These are phyloP conservation scores for Leptopilina syphax DNA, from an alignment of 2,888 invertebrate species.

Conservation along the genomic window DNA sequence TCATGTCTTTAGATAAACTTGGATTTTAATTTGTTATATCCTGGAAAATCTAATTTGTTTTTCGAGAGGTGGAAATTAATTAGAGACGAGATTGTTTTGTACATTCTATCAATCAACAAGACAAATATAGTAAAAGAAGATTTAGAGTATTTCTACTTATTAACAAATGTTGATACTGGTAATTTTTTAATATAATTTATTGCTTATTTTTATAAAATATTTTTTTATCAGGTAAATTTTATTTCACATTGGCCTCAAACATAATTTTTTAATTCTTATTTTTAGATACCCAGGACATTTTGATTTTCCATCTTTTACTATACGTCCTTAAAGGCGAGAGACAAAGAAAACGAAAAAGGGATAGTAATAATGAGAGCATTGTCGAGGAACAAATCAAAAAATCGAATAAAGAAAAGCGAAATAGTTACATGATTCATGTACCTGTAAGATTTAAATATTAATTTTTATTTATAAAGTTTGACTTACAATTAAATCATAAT, in stretches of 20 bases:
- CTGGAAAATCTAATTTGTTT: neutral
- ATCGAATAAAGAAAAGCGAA: too few species aligned
- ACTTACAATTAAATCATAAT: neutral
- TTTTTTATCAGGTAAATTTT: neutral
- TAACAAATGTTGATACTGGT: neutral
- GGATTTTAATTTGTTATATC: neutral
- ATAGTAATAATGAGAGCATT: neutral
- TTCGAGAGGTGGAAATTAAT: neutral
- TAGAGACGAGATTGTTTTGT: neutral
- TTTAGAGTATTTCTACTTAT: neutral
- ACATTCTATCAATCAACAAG: neutral
- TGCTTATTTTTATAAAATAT: neutral
- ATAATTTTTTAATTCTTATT: neutral
- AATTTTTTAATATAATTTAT: neutral
- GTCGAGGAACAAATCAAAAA: neutral
- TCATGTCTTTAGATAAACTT: neutral
- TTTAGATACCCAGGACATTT: conserved; percentile 1
- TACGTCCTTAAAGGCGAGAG: neutral
- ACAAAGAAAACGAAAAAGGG: neutral
- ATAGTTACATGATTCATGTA: too few species aligned
- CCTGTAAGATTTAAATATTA: neutral
- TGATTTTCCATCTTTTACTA: conserved; percentile 1
- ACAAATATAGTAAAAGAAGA: neutral
- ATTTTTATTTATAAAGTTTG: neutral
- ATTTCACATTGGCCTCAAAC: neutral